These are phyloP conservation scores for Ranitomeya imitator DNA, from an alignment of 2,113 vertebrate species.

Conservation along the genomic window DNA sequence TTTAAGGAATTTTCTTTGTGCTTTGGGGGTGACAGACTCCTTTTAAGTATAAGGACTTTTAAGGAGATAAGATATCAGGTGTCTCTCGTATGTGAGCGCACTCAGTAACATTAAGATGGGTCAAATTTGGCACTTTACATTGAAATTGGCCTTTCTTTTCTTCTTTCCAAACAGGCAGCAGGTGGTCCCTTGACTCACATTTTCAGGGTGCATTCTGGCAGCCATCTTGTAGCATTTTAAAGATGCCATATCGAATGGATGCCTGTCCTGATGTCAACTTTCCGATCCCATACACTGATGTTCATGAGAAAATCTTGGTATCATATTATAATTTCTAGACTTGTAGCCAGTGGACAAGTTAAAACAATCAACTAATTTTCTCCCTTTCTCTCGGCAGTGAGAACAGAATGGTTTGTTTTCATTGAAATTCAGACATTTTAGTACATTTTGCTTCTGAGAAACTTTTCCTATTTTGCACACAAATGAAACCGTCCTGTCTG, in stretches of 20 bases:
- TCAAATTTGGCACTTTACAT: no score
- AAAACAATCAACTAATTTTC: constrained; percentile 27
- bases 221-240: not conserved
- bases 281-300: not conserved
- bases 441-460: constrained; percentile 15
- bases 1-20: no score
- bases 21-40: no score
- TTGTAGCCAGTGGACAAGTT: not conserved
- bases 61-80: no score
- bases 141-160: no score
- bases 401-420: constrained; percentile 1
- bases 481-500: constrained; percentile 11
- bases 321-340: not conserved
- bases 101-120: no score
- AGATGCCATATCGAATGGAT: not conserved
- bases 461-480: constrained; percentile 20
- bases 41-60: no score
- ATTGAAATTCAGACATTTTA: constrained; percentile 3
- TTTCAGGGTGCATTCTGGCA: not conserved
- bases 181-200: not conserved
- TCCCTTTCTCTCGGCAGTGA: not conserved
- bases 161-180: not conserved
- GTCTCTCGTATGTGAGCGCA: no score
- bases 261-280: not conserved
- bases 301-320: not conserved